Conservation (phyloP, 2,113 vertebrate species). For the Actinemys pallida region DNA sequence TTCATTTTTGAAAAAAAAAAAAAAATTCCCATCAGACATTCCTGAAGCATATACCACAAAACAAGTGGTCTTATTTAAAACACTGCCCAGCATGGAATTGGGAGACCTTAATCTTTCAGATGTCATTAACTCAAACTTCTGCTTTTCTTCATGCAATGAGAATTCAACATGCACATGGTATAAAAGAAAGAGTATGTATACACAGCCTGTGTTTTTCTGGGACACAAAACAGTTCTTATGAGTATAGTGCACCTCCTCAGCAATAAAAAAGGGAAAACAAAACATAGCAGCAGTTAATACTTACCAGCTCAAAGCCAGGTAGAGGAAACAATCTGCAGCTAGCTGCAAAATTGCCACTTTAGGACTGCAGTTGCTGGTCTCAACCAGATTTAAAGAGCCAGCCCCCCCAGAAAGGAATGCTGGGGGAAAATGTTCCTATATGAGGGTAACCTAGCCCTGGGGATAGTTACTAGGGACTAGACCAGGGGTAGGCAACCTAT, state of each 20-base stretch:
- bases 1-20: not conserved
- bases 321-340: not conserved
- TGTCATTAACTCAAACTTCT: not conserved
- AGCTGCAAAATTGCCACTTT: not conserved
- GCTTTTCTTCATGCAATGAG: not conserved
- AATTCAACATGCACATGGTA: not conserved
- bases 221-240: not conserved
- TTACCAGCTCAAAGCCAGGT: not conserved
- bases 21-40: not conserved
- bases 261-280: not conserved
- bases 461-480: not conserved
- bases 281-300: not conserved
- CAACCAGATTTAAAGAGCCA: not conserved
- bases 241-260: not conserved
- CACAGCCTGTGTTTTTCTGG: not conserved
- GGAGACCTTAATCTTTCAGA: not conserved
- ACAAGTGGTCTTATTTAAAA: not conserved
- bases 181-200: not conserved
- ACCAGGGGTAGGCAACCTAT: not conserved
- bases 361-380: accelerated
- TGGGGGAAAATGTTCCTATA: not conserved
- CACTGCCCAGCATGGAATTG: not conserved
- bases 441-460: not conserved
- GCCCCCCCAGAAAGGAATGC: not conserved
- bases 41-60: not conserved